These are phyloP conservation scores for Vombatus ursinus DNA, from an alignment of 2,113 vertebrate species.

Conservation along the genomic window DNA sequence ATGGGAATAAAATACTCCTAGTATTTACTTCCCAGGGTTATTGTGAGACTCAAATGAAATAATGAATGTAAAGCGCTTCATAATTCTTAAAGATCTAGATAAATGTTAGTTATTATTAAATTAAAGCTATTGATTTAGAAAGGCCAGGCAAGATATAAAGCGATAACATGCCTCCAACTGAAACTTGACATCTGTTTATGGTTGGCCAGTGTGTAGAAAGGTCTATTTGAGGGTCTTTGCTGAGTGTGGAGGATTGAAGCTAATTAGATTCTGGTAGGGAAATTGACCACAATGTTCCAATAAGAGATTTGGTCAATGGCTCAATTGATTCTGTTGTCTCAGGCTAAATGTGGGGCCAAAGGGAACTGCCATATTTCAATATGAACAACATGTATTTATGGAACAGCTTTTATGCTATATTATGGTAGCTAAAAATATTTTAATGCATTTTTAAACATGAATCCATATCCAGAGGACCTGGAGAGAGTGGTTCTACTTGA, in stretches of 20 bases:
- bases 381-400: neutral
- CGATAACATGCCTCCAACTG: neutral
- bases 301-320: neutral
- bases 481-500: conserved; percentile 2
- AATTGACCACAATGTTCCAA: neutral
- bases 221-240: neutral
- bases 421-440: neutral
- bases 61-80: neutral
- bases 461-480: neutral
- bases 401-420: neutral
- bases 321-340: neutral
- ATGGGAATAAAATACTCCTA: neutral
- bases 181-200: neutral
- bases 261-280: neutral
- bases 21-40: neutral
- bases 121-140: neutral
- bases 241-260: too few relatives aligned
- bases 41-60: neutral
- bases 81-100: neutral
- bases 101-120: neutral
- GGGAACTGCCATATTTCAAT: neutral
- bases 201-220: neutral
- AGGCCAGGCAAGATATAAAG: neutral
- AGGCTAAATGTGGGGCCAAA: neutral
- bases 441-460: conserved; percentile 43